Evolutionary conservation across 2,113 vertebrate species (phyloP), one percentile per base, ranked within the genome.

Genomic region (Lates calcarifer): DNA sequence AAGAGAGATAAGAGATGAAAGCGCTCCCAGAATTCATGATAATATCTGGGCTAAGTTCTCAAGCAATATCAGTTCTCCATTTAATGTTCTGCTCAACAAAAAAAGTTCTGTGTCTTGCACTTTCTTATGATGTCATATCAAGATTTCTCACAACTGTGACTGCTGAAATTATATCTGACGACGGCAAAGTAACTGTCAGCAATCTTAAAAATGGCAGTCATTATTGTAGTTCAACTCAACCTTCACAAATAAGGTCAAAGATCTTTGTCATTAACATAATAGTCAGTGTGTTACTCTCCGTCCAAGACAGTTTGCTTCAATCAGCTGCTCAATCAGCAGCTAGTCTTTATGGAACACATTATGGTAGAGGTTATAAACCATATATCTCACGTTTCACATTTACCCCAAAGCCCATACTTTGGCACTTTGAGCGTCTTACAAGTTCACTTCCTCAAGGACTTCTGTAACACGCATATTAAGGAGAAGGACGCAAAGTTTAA

Each of bases 401-500:
- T 43, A 22, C 15, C 60, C 35, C 17, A 7, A 53, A 47, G 35
- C 61, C 53, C 35, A 18, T 10, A n/a, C 22, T 72, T 18, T 57
- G 10, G 9, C 47, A 39, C 29, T 63, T 55, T 24, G 18, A 31
- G 31, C 53, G 60, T 53, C 18, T 47, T 24, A n/a, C 73, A 29
- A n/a, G 62, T 66, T 76, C 15, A 53, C 53, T 57, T 31, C 37
- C 61, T 80, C 78, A 78, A 84, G 69, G 74, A 82, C 77, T 55
- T 81, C 63, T 74, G 35, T 4, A 29, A 43, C 77, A 55, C 18
- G 43, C 74, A 81, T 61, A 70, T 82, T 68, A 33, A 60, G 49
- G 31, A 63, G 70, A 64, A 91, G 55, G 65, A 69, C 78, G 57
- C 55, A 86, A 88, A 87, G 89, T 91, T 89, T 86, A 83, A 89